Base-by-base conservation (phyloP, 2,113 vertebrate genomes). In the Chitala chitala region DNA sequence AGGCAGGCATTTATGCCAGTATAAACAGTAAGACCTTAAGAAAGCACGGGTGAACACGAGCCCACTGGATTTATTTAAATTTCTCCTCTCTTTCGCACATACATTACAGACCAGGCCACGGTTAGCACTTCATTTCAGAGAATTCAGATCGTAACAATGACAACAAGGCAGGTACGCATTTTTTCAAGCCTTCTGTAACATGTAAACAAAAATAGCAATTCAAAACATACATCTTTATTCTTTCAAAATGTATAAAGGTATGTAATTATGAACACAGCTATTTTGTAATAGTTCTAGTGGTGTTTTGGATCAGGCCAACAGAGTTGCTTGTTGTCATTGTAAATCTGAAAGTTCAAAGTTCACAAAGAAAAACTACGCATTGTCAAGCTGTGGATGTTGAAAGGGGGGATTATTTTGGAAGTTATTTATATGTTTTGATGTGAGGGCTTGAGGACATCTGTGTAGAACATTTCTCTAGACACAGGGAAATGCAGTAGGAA, bases 1-100 rank as follows among this genome's bases (percentile, higher is more conserved):
- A 80, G 69, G 73, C 10, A 69, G 79, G 73, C 80, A n/a, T 33
- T 3, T 46, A 24, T 75, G 88, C 90, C 90, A 91, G 87, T 82
- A 84, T 84, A 86, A 90, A 90, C 84, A 90, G 74, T 61, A 38
- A 68, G 72, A 69, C 70, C 36, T 69, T 84, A 75, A 80, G 80
- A 79, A 77, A 83, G 79, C 75, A 50, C 29, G 77, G 76, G 79
- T 81, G 76, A 73, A 77, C 33, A 61, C 73, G 40, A 58, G 63
- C 75, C 75, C 36, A 31, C 56, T 64, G 73, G 38, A 44, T 82
- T 81, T 85, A 78, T 84, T 86, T 81, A 82, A 71, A 20, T 31
- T 31, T 44, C 68, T 72, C 77, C 36, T 31, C 5, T 51, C 55
- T 44, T 44, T 44, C 50, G 54, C 48, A 63, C 69, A 77, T 53